phyloP scores from a whole-genome alignment of 1,140 invertebrate species.

The Globodera rostochiensis region DNA sequence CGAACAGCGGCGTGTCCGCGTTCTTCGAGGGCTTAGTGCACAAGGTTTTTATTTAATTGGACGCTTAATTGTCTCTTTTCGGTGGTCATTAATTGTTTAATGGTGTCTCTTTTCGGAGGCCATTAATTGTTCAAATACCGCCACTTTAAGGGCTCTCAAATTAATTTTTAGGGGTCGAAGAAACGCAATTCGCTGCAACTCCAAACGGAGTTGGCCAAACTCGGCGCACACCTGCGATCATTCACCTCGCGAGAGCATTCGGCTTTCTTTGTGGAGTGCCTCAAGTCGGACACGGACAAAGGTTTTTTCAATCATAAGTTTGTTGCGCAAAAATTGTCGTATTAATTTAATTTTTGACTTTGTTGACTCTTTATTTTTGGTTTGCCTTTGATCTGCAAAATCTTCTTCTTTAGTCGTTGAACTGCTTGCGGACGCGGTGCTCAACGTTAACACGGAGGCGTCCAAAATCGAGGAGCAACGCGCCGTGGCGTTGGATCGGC shows the following conservation, averaged over 20 bases:
- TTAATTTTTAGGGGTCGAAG: conserved; percentile 77
- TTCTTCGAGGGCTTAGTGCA: conserved; percentile 99
- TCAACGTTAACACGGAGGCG: conserved; percentile 89
- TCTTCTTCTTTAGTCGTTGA: conserved; percentile 76
- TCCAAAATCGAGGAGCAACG: conserved; percentile 94
- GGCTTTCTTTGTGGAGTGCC: conserved; percentile 96
- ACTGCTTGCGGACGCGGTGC: conserved; percentile 93
- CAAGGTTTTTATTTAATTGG: conserved; percentile 72
- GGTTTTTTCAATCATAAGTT: conserved; percentile 51
- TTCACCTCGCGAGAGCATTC: conserved; percentile 98
- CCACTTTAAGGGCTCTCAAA: too few relatives aligned
- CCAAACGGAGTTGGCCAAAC: conserved; percentile 95
- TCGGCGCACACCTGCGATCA: conserved; percentile 97
- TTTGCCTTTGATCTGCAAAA: background rate
- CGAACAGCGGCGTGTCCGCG: conserved; percentile 97
- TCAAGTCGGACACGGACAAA: conserved; percentile 84
- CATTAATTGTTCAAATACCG: too few relatives aligned
- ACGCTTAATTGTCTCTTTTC: too few relatives aligned
- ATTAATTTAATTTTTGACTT: too few relatives aligned
- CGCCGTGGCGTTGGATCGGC: conserved; percentile 92
- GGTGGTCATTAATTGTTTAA: too few relatives aligned
- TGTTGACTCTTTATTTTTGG: too few relatives aligned
- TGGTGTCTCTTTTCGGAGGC: too few relatives aligned
- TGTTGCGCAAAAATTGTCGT: too few relatives aligned
- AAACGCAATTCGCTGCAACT: conserved; percentile 90